A percentile compares a stretch with the other conserved stretches of the same genome.
These are phyloP conservation scores for Tenebrosternarchus preto DNA, from an alignment of 2,113 vertebrate genomes.

Conservation along the genomic window DNA sequence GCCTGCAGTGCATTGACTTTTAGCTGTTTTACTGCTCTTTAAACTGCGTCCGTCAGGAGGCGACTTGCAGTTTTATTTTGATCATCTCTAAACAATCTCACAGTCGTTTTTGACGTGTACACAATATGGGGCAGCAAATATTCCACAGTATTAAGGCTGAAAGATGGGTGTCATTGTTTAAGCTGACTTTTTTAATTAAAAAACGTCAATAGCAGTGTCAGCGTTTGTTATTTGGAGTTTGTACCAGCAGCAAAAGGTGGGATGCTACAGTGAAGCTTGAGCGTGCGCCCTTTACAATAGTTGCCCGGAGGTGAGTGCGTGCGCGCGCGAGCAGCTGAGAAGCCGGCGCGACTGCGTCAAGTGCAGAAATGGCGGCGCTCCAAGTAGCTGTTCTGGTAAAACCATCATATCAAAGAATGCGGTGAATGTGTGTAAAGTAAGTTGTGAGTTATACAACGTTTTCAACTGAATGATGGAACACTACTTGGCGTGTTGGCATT, in stretches of 20 bases:
- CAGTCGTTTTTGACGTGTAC: not conserved
- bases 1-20: constrained; percentile 1
- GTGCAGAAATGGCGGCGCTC: constrained; percentile 41
- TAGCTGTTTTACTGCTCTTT: not conserved
- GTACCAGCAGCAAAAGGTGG: too few relatives aligned
- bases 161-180: constrained; percentile 33
- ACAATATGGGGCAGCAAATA: constrained; percentile 24
- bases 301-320: not conserved
- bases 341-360: too few relatives aligned
- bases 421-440: constrained; percentile 24
- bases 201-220: not conserved
- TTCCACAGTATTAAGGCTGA: constrained; percentile 22
- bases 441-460: not conserved
- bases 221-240: too few relatives aligned
- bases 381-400: constrained; percentile 9
- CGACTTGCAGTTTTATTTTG: not conserved
- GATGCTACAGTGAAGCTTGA: not conserved
- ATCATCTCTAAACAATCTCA: constrained; percentile 1
- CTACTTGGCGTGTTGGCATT: too few relatives aligned
- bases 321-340: constrained; percentile 14
- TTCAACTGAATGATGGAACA: too few relatives aligned
- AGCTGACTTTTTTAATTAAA: constrained; percentile 28
- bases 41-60: not conserved
- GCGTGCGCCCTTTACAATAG: not conserved
- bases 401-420: constrained; percentile 25